Conservation (phyloP, 2,797 vertebrate species). For the Iguana delicatissima region DNA sequence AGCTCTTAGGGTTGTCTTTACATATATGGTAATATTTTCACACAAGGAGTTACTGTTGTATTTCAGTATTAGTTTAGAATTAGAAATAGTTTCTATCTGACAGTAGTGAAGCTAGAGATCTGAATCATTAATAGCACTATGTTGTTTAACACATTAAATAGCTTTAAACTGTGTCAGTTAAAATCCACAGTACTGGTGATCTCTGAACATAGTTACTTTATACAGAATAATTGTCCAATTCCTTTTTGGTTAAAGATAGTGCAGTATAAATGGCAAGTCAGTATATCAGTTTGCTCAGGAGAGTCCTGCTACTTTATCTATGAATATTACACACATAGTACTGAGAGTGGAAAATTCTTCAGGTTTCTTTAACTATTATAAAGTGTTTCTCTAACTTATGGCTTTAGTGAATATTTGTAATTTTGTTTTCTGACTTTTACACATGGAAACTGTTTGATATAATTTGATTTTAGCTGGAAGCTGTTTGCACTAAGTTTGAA, state of each 20-base stretch:
- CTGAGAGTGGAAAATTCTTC: neutral
- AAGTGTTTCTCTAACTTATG: neutral
- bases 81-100: slow-evolving; percentile 15
- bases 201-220: neutral
- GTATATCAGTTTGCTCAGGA: no score
- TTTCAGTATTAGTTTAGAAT: neutral
- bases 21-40: slow-evolving; percentile 3
- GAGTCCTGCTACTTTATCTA: neutral
- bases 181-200: neutral
- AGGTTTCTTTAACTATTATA: neutral
- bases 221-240: neutral
- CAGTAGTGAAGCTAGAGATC: neutral
- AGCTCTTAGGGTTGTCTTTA: neutral
- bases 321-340: neutral
- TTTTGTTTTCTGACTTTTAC: neutral
- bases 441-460: neutral
- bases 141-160: neutral
- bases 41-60: slow-evolving; percentile 32
- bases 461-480: neutral
- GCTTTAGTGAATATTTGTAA: neutral
- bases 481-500: neutral
- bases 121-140: slow-evolving; percentile 18
- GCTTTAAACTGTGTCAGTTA: neutral
- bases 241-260: neutral
- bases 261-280: neutral